These are phyloP conservation scores for Phrixothrix hirtus DNA, from an alignment of 2,888 invertebrate species.

Conservation along the genomic window DNA sequence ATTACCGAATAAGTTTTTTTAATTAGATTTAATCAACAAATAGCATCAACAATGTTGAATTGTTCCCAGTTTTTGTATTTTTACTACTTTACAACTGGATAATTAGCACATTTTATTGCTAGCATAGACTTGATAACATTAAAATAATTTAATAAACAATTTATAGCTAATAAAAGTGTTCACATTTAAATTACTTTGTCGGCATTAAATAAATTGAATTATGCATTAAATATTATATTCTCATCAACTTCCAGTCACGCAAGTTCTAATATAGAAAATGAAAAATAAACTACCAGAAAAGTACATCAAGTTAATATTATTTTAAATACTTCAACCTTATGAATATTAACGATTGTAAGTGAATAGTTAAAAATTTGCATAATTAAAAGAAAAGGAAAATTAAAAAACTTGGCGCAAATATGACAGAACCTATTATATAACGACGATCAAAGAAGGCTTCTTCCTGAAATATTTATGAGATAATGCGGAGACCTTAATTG, in stretches of 20 bases:
- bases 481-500: conserved; percentile 16
- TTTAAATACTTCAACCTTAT: conserved; percentile 26
- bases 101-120: conserved; percentile 19
- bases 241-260: conserved; percentile 18
- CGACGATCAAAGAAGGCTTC: conserved; percentile 10
- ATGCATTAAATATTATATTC: conserved; percentile 3
- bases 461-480: conserved; percentile 24
- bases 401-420: conserved; percentile 18
- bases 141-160: background rate
- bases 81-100: conserved; percentile 22
- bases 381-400: conserved; percentile 20
- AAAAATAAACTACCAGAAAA: conserved; percentile 20
- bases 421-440: conserved; percentile 9
- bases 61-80: conserved; percentile 39
- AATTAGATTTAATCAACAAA: conserved; percentile 46
- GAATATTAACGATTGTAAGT: conserved; percentile 24
- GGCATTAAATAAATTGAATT: background rate
- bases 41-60: conserved; percentile 46
- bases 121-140: background rate
- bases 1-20: conserved; percentile 46
- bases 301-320: conserved; percentile 23
- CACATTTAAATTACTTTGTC: background rate
- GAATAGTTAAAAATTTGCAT: conserved; percentile 27
- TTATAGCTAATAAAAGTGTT: too few species aligned
- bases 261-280: conserved; percentile 8